Evolutionary conservation across 2,888 invertebrate genomes (phyloP), one percentile per base, ranked within the genome.

Genomic region (Venustoraphidia nigricollis): DNA sequence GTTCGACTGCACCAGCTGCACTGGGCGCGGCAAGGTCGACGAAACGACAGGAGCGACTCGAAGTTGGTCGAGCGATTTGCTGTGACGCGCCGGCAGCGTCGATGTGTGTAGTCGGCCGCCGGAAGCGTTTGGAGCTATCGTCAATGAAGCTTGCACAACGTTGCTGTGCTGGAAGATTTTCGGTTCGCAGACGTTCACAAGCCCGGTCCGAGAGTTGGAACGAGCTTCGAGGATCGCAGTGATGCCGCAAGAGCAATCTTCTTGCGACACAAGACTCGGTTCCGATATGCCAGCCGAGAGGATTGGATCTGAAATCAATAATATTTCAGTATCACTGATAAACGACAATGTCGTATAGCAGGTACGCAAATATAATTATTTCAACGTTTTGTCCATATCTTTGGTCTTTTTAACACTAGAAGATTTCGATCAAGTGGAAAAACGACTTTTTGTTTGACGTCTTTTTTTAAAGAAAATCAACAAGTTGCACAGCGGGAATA

Each of bases 51-150:
- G 45, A 13, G 44, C 44, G 11, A 79, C 70, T 56, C 82, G 77
- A 43, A 88, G 65, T 56, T 88, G 86, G 64, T 89, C 89, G 53
- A 89, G 65, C 2, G 87, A 87, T 62, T 86, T 87, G 63, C 87
- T 87, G 59, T 89, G 88, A 48, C 86, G 71, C 1, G 83, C 78
- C 1, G 82, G 81, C 41, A 82, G 60, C 1, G 75, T 75, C 53
- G 64, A 60, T 0, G 61, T 55, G 8, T 55, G 55, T 34, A 54
- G 54, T 17, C 52, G 48, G 5, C 53, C 51, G 27, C 27, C 27
- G 8, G 56, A 51, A 2, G 57, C 59, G 52, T 73, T 73, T 8
- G 81, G 81, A 0, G 77, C 73, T 50, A 81, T 69, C 44, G 78
- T 78, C 10, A 82, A 61, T 8, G 79, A 77, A 9, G 79, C 80